A percentile compares a stretch with the other conserved stretches of the same genome.
phyloP scores from a whole-genome alignment of 35 echinoderm and acorn worm species.

The Lytechinus pictus region DNA sequence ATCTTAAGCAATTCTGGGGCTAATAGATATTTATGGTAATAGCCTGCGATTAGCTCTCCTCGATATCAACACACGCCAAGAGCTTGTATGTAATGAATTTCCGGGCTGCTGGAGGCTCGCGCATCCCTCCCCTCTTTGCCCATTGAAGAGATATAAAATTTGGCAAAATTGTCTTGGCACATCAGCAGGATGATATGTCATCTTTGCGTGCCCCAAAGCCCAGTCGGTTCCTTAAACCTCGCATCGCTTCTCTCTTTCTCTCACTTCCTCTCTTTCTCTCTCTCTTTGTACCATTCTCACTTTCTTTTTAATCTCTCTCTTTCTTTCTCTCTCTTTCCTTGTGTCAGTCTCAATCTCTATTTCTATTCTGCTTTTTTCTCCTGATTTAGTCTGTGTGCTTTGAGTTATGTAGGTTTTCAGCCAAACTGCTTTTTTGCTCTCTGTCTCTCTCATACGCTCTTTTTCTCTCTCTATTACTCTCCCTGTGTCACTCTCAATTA shows the following conservation, averaged over 20 bases:
- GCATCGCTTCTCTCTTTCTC: neutral
- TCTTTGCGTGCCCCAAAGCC: slow-evolving; percentile 24
- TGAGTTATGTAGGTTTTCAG: no score
- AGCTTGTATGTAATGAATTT: neutral
- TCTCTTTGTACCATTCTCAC: neutral
- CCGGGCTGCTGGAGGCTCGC: neutral
- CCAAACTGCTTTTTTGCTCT: no score
- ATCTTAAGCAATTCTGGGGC: neutral
- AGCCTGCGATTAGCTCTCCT: neutral
- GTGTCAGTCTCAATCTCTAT: neutral
- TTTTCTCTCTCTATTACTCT: no score
- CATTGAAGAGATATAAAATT: neutral
- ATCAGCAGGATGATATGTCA: neutral
- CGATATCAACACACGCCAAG: neutral
- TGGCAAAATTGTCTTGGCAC: slow-evolving; percentile 29
- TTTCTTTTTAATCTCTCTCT: neutral
- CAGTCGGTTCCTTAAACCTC: neutral
- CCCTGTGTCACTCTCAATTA: no score
- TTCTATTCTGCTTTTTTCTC: no score
- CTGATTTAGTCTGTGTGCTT: no score
- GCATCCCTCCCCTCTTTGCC: neutral
- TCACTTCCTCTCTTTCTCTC: neutral
- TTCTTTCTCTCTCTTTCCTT: neutral
- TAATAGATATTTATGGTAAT: slow-evolving; percentile 4
- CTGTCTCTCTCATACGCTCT: no score